Conservation (phyloP, 2,113 vertebrate species). For the Myanophis thanlyinensis region DNA sequence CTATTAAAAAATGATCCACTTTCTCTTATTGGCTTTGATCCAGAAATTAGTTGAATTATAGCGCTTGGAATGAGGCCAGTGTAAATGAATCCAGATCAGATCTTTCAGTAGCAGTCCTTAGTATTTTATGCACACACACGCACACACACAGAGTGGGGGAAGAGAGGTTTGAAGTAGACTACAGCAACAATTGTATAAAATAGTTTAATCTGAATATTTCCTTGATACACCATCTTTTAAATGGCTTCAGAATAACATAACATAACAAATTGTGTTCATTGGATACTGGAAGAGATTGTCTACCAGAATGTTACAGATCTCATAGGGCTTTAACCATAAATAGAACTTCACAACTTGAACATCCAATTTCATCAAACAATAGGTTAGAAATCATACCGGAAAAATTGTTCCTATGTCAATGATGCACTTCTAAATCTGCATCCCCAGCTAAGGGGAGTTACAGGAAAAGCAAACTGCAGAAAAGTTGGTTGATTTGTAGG, state of each 20-base stretch:
- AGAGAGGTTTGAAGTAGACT: not conserved
- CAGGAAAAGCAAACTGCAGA: not conserved
- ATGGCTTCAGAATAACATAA: not conserved
- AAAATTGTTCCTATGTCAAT: not conserved
- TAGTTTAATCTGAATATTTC: not conserved
- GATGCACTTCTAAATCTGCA: not conserved
- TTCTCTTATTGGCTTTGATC: constrained; percentile 5
- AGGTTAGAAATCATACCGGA: not conserved
- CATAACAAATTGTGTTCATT: not conserved
- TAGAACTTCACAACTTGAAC: not conserved
- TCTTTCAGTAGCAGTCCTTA: not conserved
- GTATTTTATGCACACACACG: not conserved
- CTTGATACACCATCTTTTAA: not conserved
- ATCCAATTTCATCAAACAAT: not conserved
- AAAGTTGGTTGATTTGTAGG: not conserved
- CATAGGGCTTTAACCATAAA: not conserved
- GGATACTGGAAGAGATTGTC: not conserved
- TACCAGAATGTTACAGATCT: not conserved
- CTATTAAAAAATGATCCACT: constrained; percentile 5
- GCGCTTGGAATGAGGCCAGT: not conserved
- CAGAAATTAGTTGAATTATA: constrained; percentile 6
- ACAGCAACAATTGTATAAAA: not conserved
- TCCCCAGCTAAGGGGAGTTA: not conserved
- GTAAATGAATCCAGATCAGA: not conserved
- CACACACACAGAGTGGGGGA: no score